Conservation (phyloP, 2,113 vertebrate genomes). For the Amblyopsis rosae region DNA sequence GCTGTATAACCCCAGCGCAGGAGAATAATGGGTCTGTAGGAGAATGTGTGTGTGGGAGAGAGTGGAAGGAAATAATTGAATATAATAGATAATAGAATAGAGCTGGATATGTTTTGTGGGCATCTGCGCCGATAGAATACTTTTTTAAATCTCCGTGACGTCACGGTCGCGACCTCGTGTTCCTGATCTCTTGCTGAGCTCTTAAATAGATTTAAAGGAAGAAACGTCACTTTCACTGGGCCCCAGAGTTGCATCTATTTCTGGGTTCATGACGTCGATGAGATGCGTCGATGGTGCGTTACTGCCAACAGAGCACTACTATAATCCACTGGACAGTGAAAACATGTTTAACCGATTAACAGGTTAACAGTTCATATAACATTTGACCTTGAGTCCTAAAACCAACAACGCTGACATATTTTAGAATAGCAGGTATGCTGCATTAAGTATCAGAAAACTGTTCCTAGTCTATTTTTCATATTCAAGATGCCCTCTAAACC, state of each 20-base stretch:
- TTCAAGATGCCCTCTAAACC: background rate
- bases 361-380: too few species aligned
- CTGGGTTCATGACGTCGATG: slow-evolving; percentile 42
- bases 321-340: too few species aligned
- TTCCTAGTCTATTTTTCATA: background rate
- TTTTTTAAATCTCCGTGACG: too few species aligned
- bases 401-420: too few species aligned
- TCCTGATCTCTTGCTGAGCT: slow-evolving; percentile 54
- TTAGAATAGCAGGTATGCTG: too few species aligned
- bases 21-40: background rate
- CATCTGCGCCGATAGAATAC: too few species aligned
- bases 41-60: background rate
- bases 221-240: slow-evolving; percentile 48
- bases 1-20: too few species aligned
- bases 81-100: background rate
- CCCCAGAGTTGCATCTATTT: slow-evolving; percentile 40
- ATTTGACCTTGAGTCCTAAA: too few species aligned
- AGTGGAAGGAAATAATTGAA: background rate
- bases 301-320: too few species aligned
- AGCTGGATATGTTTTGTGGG: slow-evolving; percentile 10
- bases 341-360: too few species aligned
- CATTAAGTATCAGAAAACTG: too few species aligned
- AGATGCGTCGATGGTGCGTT: slow-evolving; percentile 12
- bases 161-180: too few species aligned
- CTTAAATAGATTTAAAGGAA: slow-evolving; percentile 59